These are phyloP conservation scores for Plebejus argus DNA, from an alignment of 2,888 invertebrate species.

Conservation along the genomic window DNA sequence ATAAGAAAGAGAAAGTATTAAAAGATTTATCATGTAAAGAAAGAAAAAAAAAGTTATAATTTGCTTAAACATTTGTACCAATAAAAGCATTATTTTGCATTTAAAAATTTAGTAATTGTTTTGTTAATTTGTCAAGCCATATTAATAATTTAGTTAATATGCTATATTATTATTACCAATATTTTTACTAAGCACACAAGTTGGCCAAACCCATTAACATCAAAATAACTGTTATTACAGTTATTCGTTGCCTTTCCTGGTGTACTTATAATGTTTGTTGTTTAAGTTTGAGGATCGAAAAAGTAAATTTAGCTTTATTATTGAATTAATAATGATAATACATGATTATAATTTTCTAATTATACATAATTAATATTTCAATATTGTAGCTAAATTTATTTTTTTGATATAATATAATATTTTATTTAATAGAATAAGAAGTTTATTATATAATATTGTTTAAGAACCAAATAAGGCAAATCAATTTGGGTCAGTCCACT, in stretches of 20 bases:
- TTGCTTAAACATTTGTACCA: constrained; percentile 37
- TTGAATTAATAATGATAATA: too few relatives aligned
- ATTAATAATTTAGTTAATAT: background rate
- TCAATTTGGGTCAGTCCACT: background rate
- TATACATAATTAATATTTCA: too few relatives aligned
- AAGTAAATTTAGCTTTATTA: background rate
- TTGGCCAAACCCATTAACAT: background rate
- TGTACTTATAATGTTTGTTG: background rate
- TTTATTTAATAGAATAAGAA: too few relatives aligned
- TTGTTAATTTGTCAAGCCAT: constrained; percentile 41
- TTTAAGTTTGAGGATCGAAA: background rate
- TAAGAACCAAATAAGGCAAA: background rate
- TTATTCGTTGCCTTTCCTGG: background rate
- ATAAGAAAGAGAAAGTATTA: background rate
- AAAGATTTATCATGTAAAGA: background rate
- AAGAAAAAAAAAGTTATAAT: constrained; percentile 16
- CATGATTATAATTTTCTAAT: too few relatives aligned
- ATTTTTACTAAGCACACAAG: background rate
- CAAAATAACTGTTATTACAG: constrained; percentile 14
- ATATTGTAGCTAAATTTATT: too few relatives aligned
- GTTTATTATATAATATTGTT: background rate
- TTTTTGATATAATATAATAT: too few relatives aligned
- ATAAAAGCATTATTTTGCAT: constrained; percentile 34
- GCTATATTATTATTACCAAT: constrained; percentile 17
- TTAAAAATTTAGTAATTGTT: constrained; percentile 23